These are phyloP conservation scores for Brachionichthys hirsutus DNA, from an alignment of 2,113 vertebrate genomes.

Conservation along the genomic window DNA sequence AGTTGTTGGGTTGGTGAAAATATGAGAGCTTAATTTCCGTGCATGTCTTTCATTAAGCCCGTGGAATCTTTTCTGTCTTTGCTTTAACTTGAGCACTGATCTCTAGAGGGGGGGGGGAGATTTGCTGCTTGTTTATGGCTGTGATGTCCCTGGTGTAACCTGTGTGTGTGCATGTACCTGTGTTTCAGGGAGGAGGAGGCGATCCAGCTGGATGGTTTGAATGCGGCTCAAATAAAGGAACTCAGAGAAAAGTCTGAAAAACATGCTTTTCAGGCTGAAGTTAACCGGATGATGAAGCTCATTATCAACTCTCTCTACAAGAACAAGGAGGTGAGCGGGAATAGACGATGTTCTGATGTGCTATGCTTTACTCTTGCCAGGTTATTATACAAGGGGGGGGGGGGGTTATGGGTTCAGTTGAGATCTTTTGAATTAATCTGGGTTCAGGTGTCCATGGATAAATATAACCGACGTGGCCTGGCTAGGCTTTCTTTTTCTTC, in stretches of 20 bases:
- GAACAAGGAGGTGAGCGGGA: conserved; percentile 92
- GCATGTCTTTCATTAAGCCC: background rate
- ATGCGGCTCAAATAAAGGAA: conserved; percentile 96
- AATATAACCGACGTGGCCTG: too few relatives aligned
- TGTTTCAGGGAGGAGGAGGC: conserved; percentile 92
- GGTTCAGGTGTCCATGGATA: too few relatives aligned
- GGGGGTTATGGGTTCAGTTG: too few relatives aligned
- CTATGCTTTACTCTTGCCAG: too few relatives aligned
- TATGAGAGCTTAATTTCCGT: background rate
- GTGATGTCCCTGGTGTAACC: background rate
- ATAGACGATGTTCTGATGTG: background rate
- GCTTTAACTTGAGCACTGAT: background rate
- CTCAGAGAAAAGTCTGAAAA: conserved; percentile 96
- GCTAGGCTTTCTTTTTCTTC: too few relatives aligned
- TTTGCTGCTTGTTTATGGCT: conserved; percentile 1
- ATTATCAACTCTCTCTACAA: conserved; percentile 99
- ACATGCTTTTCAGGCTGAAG: conserved; percentile 96
- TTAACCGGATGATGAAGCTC: conserved; percentile 99
- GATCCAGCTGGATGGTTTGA: conserved; percentile 94
- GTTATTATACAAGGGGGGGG: too few relatives aligned
- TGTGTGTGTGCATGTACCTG: conserved; percentile 24
- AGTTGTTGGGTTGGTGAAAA: background rate
- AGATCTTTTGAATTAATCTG: too few relatives aligned
- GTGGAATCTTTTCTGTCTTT: background rate
- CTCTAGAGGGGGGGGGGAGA: background rate